Evolutionary conservation across 2,888 invertebrate species (phyloP).

Genomic region (Diadegma fenestrale): DNA sequence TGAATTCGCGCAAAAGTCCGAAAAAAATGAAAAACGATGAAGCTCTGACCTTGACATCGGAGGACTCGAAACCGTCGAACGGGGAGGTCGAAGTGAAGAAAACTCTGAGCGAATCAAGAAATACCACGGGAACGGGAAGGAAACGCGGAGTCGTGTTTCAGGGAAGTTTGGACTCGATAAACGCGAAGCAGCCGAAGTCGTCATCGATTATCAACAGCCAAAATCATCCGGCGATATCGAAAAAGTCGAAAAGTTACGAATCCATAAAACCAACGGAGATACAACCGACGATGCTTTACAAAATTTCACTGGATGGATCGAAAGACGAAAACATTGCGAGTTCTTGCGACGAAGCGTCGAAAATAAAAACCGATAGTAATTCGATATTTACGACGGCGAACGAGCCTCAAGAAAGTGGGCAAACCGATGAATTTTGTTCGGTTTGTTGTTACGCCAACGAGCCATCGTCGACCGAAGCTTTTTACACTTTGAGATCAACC

Average conservation of each 20-base stretch:
- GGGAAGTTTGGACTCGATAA: conserved; percentile 78
- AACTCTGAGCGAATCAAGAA: conserved; percentile 7
- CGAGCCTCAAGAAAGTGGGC: conserved; percentile 66
- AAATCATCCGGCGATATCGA: conserved; percentile 75
- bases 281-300: conserved; percentile 64
- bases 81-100: conserved; percentile 15
- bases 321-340: conserved; percentile 67
- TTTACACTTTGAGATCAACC: conserved; percentile 79
- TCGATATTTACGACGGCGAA: conserved; percentile 76
- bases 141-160: conserved; percentile 71
- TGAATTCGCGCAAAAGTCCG: conserved; percentile 80
- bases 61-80: conserved; percentile 31
- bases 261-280: conserved; percentile 76
- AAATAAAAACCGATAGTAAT: conserved; percentile 74
- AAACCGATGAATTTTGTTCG: conserved; percentile 81
- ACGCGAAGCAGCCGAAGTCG: conserved; percentile 69
- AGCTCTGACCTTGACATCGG: conserved; percentile 7
- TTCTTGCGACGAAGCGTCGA: conserved; percentile 75
- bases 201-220: conserved; percentile 32
- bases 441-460: conserved; percentile 80
- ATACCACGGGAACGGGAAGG: conserved; percentile 46
- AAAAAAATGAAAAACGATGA: conserved; percentile 73
- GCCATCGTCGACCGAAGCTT: conserved; percentile 75
- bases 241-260: conserved; percentile 83
- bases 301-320: conserved; percentile 68